Base-by-base conservation (phyloP, 2,797 vertebrate species). In the Otus scops region DNA sequence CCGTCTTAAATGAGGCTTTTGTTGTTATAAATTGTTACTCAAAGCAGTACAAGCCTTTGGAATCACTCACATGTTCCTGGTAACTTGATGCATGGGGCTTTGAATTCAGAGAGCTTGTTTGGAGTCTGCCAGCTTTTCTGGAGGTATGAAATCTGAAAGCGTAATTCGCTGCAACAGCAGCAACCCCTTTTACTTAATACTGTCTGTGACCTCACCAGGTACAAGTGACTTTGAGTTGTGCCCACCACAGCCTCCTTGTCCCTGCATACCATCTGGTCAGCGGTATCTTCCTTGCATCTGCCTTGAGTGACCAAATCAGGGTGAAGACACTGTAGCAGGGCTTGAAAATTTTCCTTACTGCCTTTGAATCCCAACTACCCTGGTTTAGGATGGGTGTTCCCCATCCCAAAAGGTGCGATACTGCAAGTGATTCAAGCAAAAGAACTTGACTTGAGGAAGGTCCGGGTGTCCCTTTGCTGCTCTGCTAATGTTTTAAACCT, bases 1-100 rank as follows among this genome's bases (percentile, higher is more conserved):
- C 96, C 97, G 97, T 97, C 97, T 97, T 97, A 97, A 97, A 97
- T 96, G 97, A 97, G 92, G 95, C 97, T 96, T 97, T 97, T 97
- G 97, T 97, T 97, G 95, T 97, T 96, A 93, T 95, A 97, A 97
- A 97, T 97, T 97, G 96, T 97, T 97, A 97, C 97, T 97, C 96
- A 97, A 97, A 97, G 96, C 95, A 75, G 88, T 95, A 97, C 97
- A 97, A 96, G 96, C 96, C 96, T 97, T 96, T 96, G 93, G 96
- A 97, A 97, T 86, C 74, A 91, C 77, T 95, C 92, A 82, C 76
- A 83, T 92, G 94, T 91, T 96, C 92, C 88, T 73, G 80, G 90
- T 68, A 95, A 93, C 95, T 96, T 91, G 88, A 93, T 87, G 92
- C 95, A 96, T 92, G 93, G 92, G 94, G 83, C 85, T 95, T 94